phyloP scores from a whole-genome alignment of 2,888 invertebrate genomes.

The Trichopoda pennipes region DNA sequence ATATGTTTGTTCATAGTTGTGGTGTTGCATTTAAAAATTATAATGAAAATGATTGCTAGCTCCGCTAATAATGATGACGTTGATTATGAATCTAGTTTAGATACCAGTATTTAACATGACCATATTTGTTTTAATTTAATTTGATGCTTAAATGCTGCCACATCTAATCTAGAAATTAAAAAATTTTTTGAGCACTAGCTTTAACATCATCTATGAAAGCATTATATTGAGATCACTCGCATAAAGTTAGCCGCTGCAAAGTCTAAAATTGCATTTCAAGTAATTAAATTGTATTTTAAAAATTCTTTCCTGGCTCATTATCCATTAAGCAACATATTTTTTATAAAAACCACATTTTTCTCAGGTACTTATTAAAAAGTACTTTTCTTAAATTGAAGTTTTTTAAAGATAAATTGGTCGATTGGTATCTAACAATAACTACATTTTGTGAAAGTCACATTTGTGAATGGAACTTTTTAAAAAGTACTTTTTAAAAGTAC shows the following conservation, averaged over 20 bases:
- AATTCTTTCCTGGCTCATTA: too few species aligned
- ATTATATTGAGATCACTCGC: conserved; percentile 42
- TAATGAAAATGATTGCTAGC: conserved; percentile 42
- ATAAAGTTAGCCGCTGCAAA: conserved; percentile 45
- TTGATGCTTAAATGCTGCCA: conserved; percentile 50
- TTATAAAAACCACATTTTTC: not conserved
- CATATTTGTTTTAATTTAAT: conserved; percentile 66
- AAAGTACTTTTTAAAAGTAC: not conserved
- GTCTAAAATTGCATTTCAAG: not conserved
- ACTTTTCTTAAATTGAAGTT: not conserved
- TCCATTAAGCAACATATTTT: not conserved
- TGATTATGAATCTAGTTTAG: conserved; percentile 31
- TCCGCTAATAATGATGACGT: conserved; percentile 23
- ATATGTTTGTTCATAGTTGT: conserved; percentile 65
- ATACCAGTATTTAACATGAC: conserved; percentile 59
- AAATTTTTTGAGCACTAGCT: not conserved
- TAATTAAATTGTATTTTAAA: not conserved
- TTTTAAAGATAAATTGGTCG: too few species aligned
- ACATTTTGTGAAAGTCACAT: too few species aligned
- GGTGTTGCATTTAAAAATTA: conserved; percentile 67
- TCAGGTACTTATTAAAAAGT: not conserved
- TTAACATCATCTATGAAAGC: conserved; percentile 3
- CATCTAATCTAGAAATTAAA: conserved; percentile 5
- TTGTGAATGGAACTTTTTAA: too few species aligned
- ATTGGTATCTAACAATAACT: too few species aligned